Percentiles rank a stretch among this genome's conserved stretches.
phyloP scores from a whole-genome alignment of 2,113 vertebrate genomes.

The Caloenas nicobarica region DNA sequence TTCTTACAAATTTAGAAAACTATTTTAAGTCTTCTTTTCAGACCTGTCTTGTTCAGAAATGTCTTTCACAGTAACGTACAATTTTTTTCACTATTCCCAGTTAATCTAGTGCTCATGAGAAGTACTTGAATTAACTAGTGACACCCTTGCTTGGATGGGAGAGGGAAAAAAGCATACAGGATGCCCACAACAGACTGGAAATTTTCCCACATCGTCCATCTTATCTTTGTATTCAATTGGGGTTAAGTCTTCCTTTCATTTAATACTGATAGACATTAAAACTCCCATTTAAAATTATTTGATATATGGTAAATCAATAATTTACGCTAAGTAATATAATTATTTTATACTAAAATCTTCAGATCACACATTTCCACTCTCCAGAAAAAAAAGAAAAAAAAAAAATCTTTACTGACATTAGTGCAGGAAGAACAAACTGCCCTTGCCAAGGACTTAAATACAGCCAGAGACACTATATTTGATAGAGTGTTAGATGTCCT shows the following conservation, averaged over 20 bases:
- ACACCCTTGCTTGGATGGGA: not conserved
- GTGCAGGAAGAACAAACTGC: not conserved
- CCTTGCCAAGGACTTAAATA: not conserved
- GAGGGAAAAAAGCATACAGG: not conserved
- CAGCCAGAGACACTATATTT: not conserved
- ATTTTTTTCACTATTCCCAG: not conserved
- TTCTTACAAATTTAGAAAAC: not conserved
- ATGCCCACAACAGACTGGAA: not conserved
- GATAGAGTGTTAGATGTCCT: not conserved
- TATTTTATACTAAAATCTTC: not conserved
- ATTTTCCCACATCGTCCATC: not conserved
- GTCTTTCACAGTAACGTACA: not conserved
- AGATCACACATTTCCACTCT: not conserved
- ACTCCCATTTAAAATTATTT: not conserved
- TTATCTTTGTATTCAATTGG: not conserved
- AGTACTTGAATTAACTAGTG: not conserved
- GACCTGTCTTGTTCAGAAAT: not conserved
- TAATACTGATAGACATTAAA: not conserved
- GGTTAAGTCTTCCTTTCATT: not conserved
- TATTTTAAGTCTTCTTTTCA: constrained; percentile 16
- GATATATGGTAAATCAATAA: not conserved
- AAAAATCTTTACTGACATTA: not conserved
- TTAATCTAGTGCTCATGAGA: not conserved
- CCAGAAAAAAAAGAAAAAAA: not conserved
- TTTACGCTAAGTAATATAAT: not conserved